A percentile compares a stretch with the other conserved stretches of the same genome.
phyloP scores from a whole-genome alignment of 2,113 vertebrate genomes.

The Carassius carassius region DNA sequence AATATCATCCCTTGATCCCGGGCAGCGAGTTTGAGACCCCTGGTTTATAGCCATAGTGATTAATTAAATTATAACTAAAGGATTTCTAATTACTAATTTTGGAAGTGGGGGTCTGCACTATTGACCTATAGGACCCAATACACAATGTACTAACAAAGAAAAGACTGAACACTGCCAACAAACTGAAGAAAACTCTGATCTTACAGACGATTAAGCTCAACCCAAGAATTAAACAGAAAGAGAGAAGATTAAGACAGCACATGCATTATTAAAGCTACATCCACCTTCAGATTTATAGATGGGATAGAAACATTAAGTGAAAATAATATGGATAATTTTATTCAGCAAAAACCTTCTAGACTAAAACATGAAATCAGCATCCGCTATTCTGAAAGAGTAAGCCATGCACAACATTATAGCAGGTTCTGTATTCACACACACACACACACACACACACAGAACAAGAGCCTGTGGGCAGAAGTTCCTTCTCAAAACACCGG shows the following conservation, averaged over 20 bases:
- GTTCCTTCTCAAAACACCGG: conserved; percentile 61
- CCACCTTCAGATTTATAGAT: not conserved
- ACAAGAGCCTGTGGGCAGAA: conserved; percentile 68
- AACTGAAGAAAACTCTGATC: not conserved
- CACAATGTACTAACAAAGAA: not conserved
- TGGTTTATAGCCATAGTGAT: conserved; percentile 86
- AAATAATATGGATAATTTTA: conserved; percentile 8
- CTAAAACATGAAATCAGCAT: not conserved
- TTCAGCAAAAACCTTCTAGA: not conserved
- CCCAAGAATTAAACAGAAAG: not conserved
- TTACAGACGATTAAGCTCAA: not conserved
- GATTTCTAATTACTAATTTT: conserved; percentile 85
- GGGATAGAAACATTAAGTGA: not conserved
- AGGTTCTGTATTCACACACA: conserved; percentile 52
- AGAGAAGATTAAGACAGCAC: conserved; percentile 45
- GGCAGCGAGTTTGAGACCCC: too few relatives aligned
- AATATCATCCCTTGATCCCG: too few relatives aligned
- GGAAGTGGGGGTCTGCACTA: conserved; percentile 61
- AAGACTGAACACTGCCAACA: not conserved
- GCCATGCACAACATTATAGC: conserved; percentile 2
- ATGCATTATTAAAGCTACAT: not conserved
- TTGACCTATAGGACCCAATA: conserved; percentile 41
- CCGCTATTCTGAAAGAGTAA: not conserved
- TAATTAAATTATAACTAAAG: conserved; percentile 89
- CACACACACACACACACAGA: conserved; percentile 23